phyloP scores from a whole-genome alignment of 2,888 invertebrate genomes.

The Calameuta idolon region DNA sequence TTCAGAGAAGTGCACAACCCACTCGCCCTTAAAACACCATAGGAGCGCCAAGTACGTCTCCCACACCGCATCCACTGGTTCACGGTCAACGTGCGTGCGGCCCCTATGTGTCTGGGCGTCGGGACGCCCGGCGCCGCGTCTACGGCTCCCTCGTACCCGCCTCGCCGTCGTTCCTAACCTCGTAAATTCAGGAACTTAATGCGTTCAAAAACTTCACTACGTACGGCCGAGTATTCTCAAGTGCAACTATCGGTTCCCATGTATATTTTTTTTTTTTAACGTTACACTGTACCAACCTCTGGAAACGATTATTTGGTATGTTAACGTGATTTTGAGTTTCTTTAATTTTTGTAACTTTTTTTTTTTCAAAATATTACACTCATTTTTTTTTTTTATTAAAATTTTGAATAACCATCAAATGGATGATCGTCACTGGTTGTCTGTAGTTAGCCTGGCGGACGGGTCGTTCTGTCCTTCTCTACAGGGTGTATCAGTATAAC shows the following conservation, averaged over 20 bases:
- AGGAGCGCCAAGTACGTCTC: not conserved
- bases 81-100: slow-evolving; percentile 20
- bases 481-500: not conserved
- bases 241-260: not conserved
- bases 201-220: not conserved
- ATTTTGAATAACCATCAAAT: not conserved
- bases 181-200: slow-evolving; percentile 40
- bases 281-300: not conserved
- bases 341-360: not conserved
- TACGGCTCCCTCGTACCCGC: slow-evolving; percentile 25
- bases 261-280: not conserved
- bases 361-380: not conserved
- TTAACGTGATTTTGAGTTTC: too few species aligned
- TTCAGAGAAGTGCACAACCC: not conserved
- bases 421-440: not conserved
- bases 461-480: not conserved
- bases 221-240: not conserved
- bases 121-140: slow-evolving; percentile 58
- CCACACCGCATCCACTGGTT: not conserved
- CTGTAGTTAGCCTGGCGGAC: not conserved
- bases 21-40: not conserved
- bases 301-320: not conserved
- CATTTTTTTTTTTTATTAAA: too few species aligned
- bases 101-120: slow-evolving; percentile 58
- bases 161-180: slow-evolving; percentile 24